Evolutionary conservation across 2,888 invertebrate species (phyloP).

Genomic region (Sericinus montela): DNA sequence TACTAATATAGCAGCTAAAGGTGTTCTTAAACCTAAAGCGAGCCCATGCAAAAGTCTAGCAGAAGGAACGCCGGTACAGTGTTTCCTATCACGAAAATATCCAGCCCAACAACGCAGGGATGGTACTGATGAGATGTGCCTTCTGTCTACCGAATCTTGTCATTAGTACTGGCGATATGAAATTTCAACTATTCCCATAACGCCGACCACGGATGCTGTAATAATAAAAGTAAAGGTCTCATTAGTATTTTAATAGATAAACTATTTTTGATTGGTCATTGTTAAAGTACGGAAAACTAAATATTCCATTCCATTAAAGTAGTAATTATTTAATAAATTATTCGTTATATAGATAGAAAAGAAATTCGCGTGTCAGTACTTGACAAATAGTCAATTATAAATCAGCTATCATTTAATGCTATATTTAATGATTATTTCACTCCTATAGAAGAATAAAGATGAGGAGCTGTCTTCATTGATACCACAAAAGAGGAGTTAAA

Average conservation of each 20-base stretch:
- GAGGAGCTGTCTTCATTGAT: slow-evolving; percentile 73
- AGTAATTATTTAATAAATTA: too few relatives aligned
- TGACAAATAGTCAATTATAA: slow-evolving; percentile 55
- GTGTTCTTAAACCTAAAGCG: slow-evolving; percentile 75
- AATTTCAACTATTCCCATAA: slow-evolving; percentile 73
- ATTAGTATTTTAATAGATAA: too few relatives aligned
- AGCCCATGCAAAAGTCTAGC: slow-evolving; percentile 70
- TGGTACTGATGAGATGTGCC: slow-evolving; percentile 70
- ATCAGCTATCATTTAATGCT: slow-evolving; percentile 53
- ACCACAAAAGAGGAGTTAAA: slow-evolving; percentile 62
- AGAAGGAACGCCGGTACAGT: slow-evolving; percentile 57
- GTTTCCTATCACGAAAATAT: slow-evolving; percentile 60
- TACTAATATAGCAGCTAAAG: slow-evolving; percentile 76
- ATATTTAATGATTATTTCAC: slow-evolving; percentile 69
- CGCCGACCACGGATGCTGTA: slow-evolving; percentile 65
- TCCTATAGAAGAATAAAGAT: slow-evolving; percentile 63
- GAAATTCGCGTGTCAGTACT: too few relatives aligned
- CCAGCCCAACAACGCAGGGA: slow-evolving; percentile 74
- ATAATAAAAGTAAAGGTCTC: too few relatives aligned
- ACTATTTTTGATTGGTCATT: too few relatives aligned
- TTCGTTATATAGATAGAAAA: too few relatives aligned
- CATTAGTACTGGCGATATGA: slow-evolving; percentile 73
- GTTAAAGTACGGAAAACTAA: too few relatives aligned
- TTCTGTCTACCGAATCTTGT: slow-evolving; percentile 79
- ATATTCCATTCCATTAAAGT: too few relatives aligned